Evolutionary conservation across 2,888 invertebrate genomes (phyloP), one percentile per base, ranked within the genome.

Genomic region (Drosophila anomelani): DNA sequence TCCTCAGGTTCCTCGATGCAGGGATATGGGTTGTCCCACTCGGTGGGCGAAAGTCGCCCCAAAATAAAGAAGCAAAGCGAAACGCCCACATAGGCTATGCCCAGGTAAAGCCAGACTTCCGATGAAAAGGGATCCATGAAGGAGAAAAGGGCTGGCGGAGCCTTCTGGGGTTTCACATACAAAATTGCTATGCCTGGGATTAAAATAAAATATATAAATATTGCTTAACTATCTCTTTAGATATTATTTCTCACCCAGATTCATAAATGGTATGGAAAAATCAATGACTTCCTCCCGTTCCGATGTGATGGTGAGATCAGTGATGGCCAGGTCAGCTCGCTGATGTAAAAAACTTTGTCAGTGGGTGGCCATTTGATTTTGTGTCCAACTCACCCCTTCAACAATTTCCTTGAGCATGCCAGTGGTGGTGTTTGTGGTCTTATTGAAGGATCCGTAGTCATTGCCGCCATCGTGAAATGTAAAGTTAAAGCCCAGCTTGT

Each of bases 231-330:
- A n/a, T 12, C 1, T 32, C 15, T 4, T 3, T 4, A n/a, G 0
- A 8, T 3, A 15, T 55, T 15, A 6, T 1, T 0, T 3, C 57
- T 69, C 91, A 94, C 95, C 95, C 75, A 98, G 94, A 92, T 97
- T 98, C 96, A 99, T 97, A 91, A 98, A 99, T 0, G 98, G 98
- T 93, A 97, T 97, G 0, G 98, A 98, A 90, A 99, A 99, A 92
- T 98, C 98, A 0, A 98, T 97, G 13, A 95, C 97, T 87, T 94
- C 95, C 90, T 98, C 97, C 43, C 99, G 94, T 73, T 96, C 95
- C 38, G 98, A 95, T 3, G 98, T 98, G 74, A 97, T 96, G 0
- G 96, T 96, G 77, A 99, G 93, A 90, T 98, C 98, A 1, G 98
- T 97, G 36, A 99, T 97, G 0, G 97, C 98, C 86, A 99, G 94